Conservation (phyloP, 2,797 vertebrate species). For the Phoebastria nigripes region DNA sequence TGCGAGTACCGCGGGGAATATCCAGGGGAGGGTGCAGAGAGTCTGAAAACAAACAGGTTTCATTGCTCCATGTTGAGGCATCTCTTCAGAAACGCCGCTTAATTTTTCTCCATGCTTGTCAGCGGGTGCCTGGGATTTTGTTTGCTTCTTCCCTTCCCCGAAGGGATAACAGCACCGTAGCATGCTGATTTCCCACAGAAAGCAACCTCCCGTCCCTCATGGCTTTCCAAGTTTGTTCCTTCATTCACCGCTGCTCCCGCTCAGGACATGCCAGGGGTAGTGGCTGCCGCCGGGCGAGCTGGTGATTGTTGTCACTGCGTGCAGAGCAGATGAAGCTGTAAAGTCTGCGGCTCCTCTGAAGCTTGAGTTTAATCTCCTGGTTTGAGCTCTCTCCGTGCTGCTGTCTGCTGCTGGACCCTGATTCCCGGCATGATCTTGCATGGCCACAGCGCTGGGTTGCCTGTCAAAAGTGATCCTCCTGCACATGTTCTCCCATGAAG, state of each 20-base stretch:
- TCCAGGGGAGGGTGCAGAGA: not conserved
- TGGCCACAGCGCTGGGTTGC: not conserved
- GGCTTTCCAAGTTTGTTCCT: fast-evolving
- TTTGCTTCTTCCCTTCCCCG: not conserved
- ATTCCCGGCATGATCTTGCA: fast-evolving
- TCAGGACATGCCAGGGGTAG: fast-evolving
- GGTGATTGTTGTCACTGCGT: not conserved
- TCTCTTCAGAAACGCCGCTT: not conserved
- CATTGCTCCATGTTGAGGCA: not conserved
- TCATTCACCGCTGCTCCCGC: fast-evolving
- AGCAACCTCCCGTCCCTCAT: not conserved
- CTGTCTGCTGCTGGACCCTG: not conserved
- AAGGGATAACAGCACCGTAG: not conserved
- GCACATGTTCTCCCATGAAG: fast-evolving
- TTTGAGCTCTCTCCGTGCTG: not conserved
- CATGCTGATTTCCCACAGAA: not conserved
- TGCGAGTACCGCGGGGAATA: fast-evolving
- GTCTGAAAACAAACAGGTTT: not conserved
- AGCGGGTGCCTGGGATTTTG: not conserved
- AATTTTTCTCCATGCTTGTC: not conserved
- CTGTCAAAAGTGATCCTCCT: not conserved
- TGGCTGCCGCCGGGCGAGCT: fast-evolving
- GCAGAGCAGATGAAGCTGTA: not conserved
- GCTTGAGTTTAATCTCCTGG: not conserved
- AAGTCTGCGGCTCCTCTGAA: not conserved